Base-by-base conservation (phyloP, 2,888 invertebrate species). In the Leucoptera coffeella region DNA sequence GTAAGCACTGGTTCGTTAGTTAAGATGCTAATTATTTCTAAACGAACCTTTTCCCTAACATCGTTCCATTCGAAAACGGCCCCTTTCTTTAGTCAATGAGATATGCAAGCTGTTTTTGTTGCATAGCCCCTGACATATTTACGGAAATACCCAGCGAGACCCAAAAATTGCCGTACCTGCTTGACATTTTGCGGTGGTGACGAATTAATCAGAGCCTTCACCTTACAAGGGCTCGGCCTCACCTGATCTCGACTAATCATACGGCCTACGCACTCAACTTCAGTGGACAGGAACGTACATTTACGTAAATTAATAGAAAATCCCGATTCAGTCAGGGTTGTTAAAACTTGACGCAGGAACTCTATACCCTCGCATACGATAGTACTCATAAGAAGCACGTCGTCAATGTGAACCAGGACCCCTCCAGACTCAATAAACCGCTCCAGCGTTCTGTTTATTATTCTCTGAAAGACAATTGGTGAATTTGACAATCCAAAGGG, bases 221-320 rank as follows among this genome's bases (percentile, higher is more conserved):
- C 14, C 21, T 38, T 36, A 6, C 17, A 9, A 2, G 25, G 25
- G n/a, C 31, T 30, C 23, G 37, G 38, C 17, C 34, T 21, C 14
- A 38, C 36, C 30, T 35, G 31, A 29, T 33, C 32, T 6, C 29
- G 15, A 15, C 29, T 22, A 11, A 38, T 26, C 1, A 34, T 8
- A 27, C 33, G n/a, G 3, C 27, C 27, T 4, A 27, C 10, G 14
- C 23, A 28, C 8, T 23, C 28, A 4, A 28, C n/a, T 12, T 28
- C 23, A 2, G 12, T 28, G 3, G 7, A 10, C 3, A 28, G 11
- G 14, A 28, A 28, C 4, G 10, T 4, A 17, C 28, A 28, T 15
- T 23, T 23, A 9, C 7, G 28, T 7, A 25, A 21, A 11, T 30
- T 33, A 4, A 25, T 27, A 7, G 31, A 38, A 36, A 32, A 32